These are phyloP conservation scores for Slavum lentiscoides DNA, from an alignment of 2,888 invertebrate species.

Conservation along the genomic window DNA sequence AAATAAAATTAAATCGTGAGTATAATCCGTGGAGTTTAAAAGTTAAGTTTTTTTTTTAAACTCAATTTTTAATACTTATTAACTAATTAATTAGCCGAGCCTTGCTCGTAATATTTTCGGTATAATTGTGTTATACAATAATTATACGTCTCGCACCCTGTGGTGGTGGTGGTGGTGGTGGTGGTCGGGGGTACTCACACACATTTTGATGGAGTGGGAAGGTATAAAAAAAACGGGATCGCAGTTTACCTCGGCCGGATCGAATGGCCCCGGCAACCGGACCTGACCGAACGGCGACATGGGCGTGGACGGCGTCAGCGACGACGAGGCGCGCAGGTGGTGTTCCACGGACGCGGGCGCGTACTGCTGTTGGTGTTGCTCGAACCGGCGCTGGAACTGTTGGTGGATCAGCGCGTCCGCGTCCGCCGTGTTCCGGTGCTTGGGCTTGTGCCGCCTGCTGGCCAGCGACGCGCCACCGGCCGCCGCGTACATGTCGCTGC, in stretches of 20 bases:
- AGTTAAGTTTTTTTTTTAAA: too few relatives aligned
- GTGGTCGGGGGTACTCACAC: neutral
- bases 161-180: too few relatives aligned
- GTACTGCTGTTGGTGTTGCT: conserved; percentile 67
- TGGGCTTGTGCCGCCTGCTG: conserved; percentile 66
- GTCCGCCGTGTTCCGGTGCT: conserved; percentile 57
- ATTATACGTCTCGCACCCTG: too few relatives aligned
- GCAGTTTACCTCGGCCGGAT: conserved; percentile 50
- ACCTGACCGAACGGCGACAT: conserved; percentile 46
- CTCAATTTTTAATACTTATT: too few relatives aligned
- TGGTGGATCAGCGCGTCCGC: conserved; percentile 58
- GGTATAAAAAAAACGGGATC: neutral
- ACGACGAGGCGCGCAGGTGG: conserved; percentile 57
- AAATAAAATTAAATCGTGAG: too few relatives aligned
- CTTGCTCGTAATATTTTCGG: too few relatives aligned
- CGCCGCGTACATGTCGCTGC: conserved; percentile 76
- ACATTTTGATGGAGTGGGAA: too few relatives aligned
- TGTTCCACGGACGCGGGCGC: conserved; percentile 61
- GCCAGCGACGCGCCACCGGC: conserved; percentile 86
- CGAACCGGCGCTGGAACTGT: conserved; percentile 66
- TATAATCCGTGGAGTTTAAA: too few relatives aligned
- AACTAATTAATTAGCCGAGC: too few relatives aligned
- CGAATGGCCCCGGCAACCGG: conserved; percentile 40
- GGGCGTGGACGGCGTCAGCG: conserved; percentile 48
- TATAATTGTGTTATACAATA: too few relatives aligned